Conservation (phyloP, 1,140 invertebrate genomes). For the Choristoneura fumiferana region DNA sequence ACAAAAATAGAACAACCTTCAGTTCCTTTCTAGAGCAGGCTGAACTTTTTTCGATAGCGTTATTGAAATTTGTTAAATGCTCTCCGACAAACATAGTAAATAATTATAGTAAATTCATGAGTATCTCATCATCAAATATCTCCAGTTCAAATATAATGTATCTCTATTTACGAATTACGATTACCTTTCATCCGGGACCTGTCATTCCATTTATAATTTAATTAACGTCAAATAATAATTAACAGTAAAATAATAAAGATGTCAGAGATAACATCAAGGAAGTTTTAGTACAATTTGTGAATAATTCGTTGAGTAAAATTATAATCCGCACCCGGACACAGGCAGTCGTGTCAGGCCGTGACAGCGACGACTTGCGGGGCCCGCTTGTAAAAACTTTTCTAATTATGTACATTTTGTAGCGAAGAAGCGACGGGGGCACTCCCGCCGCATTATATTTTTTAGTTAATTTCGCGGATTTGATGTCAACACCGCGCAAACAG, state of each 20-base stretch:
- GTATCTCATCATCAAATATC: too few relatives aligned
- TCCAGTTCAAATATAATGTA: too few relatives aligned
- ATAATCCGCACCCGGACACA: constrained; percentile 67
- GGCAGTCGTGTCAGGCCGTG: constrained; percentile 66
- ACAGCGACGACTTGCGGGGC: constrained; percentile 60
- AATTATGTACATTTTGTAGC: constrained; percentile 76
- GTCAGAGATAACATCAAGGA: constrained; percentile 18
- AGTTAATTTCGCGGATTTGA: constrained; percentile 60
- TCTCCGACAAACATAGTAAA: too few relatives aligned
- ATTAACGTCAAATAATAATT: constrained; percentile 14
- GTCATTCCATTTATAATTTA: constrained; percentile 10
- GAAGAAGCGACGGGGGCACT: constrained; percentile 54
- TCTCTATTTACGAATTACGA: background rate
- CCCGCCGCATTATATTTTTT: constrained; percentile 61
- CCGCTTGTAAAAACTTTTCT: constrained; percentile 75
- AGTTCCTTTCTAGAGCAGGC: too few relatives aligned
- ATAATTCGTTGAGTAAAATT: constrained; percentile 68
- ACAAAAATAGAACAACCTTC: too few relatives aligned
- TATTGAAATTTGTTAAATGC: too few relatives aligned
- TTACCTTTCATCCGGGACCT: background rate
- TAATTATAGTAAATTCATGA: too few relatives aligned
- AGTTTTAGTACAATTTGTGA: constrained; percentile 54
- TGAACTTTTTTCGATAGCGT: too few relatives aligned
- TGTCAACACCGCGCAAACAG: constrained; percentile 35
- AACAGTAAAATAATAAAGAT: constrained; percentile 16